These are phyloP conservation scores for Hesperophylax magnus DNA, from an alignment of 1,140 invertebrate species.

Conservation along the genomic window DNA sequence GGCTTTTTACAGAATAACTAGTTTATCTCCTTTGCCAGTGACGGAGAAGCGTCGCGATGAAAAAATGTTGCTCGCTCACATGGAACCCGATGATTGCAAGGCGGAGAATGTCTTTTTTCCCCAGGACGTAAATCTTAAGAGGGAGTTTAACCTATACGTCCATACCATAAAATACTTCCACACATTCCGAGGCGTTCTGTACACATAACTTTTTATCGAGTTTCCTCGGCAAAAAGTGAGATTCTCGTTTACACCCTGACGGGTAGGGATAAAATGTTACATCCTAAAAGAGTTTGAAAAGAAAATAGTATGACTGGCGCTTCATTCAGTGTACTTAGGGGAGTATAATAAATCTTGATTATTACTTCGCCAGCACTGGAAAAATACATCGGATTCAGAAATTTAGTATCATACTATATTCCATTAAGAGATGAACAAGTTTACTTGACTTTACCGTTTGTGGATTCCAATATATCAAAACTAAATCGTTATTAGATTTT, in stretches of 20 bases:
- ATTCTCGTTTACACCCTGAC: slow-evolving; percentile 57
- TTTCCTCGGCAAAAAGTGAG: slow-evolving; percentile 54
- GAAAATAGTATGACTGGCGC: slow-evolving; percentile 52
- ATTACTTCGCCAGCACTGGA: slow-evolving; percentile 36
- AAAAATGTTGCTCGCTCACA: slow-evolving; percentile 30
- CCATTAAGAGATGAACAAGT: slow-evolving; percentile 13
- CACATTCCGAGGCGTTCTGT: slow-evolving; percentile 56
- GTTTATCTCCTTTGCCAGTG: slow-evolving; percentile 13
- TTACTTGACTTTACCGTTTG: not conserved
- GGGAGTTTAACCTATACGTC: slow-evolving; percentile 48
- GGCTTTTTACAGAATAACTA: slow-evolving; percentile 28
- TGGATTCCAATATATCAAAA: not conserved
- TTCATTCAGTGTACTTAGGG: slow-evolving; percentile 44
- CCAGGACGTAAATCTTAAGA: slow-evolving; percentile 53
- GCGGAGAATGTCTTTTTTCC: slow-evolving; percentile 56
- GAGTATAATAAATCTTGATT: slow-evolving; percentile 55
- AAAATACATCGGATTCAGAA: slow-evolving; percentile 11
- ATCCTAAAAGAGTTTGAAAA: slow-evolving; percentile 56
- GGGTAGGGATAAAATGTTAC: slow-evolving; percentile 55
- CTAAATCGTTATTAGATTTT: not conserved
- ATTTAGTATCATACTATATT: slow-evolving; percentile 15
- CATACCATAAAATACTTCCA: slow-evolving; percentile 55
- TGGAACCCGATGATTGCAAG: slow-evolving; percentile 39
- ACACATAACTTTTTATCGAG: slow-evolving; percentile 59
- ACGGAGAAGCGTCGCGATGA: not conserved